These are phyloP conservation scores for Spilosoma lubricipeda DNA, from an alignment of 2,888 invertebrate genomes.

Conservation along the genomic window DNA sequence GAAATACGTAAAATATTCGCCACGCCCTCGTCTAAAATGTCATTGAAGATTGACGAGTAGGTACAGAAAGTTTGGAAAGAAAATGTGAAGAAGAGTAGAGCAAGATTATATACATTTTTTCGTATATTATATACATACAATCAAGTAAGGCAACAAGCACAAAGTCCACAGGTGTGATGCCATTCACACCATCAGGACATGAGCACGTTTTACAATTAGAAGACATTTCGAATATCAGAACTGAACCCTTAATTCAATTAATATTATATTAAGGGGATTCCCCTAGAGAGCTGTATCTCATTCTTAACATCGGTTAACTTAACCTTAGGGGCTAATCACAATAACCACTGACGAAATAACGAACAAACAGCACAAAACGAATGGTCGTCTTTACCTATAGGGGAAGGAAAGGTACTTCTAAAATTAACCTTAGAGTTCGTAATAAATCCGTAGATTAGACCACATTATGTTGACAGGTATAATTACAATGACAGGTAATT, in stretches of 20 bases:
- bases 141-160: not conserved
- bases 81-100: not conserved
- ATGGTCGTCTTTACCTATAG: not conserved
- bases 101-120: not conserved
- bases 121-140: not conserved
- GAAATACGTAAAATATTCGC: not conserved
- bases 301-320: not conserved
- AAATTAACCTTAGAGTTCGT: not conserved
- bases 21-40: not conserved
- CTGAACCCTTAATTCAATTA: not conserved
- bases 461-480: no score
- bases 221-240: not conserved
- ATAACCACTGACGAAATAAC: no score
- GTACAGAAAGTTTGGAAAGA: not conserved
- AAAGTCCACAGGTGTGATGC: not conserved
- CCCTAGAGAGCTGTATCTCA: not conserved
- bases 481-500: not conserved
- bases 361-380: not conserved
- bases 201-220: not conserved
- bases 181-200: not conserved
- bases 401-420: not conserved
- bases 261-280: not conserved
- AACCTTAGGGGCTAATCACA: not conserved
- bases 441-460: no score
- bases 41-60: not conserved